Base-by-base conservation (phyloP, 2,888 invertebrate genomes). In the Spicauda simplicius region DNA sequence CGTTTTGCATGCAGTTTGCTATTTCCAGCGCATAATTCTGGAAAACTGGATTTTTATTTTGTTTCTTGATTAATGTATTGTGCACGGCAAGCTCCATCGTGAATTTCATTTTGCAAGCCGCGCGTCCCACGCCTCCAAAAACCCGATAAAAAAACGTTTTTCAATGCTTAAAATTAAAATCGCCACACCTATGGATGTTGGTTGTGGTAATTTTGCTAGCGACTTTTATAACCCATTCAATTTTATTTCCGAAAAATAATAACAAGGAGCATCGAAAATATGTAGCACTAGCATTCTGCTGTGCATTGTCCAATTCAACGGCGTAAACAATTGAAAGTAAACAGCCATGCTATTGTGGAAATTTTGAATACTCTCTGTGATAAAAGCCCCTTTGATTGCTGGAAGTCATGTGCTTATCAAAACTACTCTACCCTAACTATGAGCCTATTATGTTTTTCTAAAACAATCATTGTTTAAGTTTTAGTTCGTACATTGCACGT, bases 151-250 rank as follows among this genome's bases (percentile, higher is more conserved):
- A 45, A 45, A 45, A 45, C 45, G 45, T 45, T 45, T n/a, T 45
- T n/a, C 45, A 45, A 45, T 45, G 45, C 45, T 45, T n/a, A 45
- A 37, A n/a, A 45, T 45, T 45, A 45, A 45, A 45, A 45, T 45
- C n/a, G 45, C 45, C n/a, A 45, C 45, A 45, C 45, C 45, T 7
- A 2, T 45, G 45, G 6, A 4, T 12, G 37, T 33, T 33, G 33
- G 8, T 5, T 45, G 45, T 45, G 45, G 45, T n/a, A 14, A n/a
- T 5, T 45, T 5, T n/a, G 45, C 45, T n/a, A 45, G 45, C 6
- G 45, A n/a, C 45, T 1, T n/a, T 2, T n/a, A 45, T 12, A 37
- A 37, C 12, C 12, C 37, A 37, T 45, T 12, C 3, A n/a, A n/a
- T 45, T 45, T 45, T 45, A 7, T n/a, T n/a, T 16, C n/a, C n/a